phyloP scores from a whole-genome alignment of 2,113 vertebrate species.

The Anarhynchus alexandrinus region DNA sequence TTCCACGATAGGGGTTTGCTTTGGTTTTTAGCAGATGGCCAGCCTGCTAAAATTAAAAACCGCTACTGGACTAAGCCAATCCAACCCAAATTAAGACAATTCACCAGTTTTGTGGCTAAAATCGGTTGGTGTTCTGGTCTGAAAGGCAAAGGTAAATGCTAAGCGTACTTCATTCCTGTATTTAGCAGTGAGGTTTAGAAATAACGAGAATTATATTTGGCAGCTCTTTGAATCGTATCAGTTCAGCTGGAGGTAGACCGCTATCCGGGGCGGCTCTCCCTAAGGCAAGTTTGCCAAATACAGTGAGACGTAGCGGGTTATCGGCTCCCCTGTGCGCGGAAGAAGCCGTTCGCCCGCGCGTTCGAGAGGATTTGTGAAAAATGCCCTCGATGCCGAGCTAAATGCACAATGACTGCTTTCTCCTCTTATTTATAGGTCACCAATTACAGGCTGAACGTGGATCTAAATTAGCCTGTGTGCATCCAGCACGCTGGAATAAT shows the following conservation, averaged over 20 bases:
- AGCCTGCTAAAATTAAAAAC: not conserved
- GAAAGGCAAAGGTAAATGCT: not conserved
- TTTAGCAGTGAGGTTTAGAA: not conserved
- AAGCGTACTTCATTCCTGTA: no score
- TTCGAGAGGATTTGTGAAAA: not conserved
- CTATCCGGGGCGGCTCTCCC: not conserved
- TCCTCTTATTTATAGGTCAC: not conserved
- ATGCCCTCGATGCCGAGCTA: not conserved
- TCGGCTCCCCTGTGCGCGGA: not conserved
- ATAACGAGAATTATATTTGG: not conserved
- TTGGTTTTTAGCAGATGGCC: not conserved
- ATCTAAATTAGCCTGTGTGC: not conserved
- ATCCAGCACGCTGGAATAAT: fast-evolving
- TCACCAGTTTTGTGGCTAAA: not conserved
- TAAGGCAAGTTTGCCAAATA: not conserved
- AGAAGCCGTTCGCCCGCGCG: not conserved
- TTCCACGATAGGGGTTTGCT: not conserved
- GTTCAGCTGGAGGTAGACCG: not conserved
- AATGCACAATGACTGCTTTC: not conserved
- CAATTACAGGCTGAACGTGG: not conserved
- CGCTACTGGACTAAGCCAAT: not conserved
- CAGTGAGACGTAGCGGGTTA: not conserved
- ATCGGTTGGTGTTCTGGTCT: not conserved
- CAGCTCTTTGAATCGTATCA: not conserved
- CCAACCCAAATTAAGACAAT: not conserved